Evolutionary conservation across 2,113 vertebrate species (phyloP).

Genomic region (Sinocyclocheilus anshuiensis): DNA sequence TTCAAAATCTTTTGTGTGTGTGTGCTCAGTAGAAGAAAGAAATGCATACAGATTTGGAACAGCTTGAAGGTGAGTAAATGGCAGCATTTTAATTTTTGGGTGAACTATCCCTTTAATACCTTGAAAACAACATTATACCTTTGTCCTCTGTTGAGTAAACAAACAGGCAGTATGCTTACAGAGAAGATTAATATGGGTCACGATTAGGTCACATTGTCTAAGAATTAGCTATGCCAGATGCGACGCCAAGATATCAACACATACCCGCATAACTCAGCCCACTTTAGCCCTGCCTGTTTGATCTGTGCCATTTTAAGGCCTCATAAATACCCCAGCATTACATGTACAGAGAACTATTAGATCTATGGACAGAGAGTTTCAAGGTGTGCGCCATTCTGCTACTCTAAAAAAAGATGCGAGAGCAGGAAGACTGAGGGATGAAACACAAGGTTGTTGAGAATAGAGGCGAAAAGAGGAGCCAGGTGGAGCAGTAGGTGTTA

Average conservation of each 20-base stretch:
- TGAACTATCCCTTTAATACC: background rate
- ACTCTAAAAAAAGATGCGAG: slow-evolving; percentile 15
- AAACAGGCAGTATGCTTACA: background rate
- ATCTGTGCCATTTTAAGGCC: slow-evolving; percentile 43
- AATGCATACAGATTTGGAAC: too few relatives aligned
- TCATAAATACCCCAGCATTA: slow-evolving; percentile 43
- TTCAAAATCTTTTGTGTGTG: too few relatives aligned
- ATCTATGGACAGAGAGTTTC: background rate
- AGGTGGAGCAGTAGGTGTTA: slow-evolving; percentile 34
- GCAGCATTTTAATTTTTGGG: too few relatives aligned
- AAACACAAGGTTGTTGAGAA: slow-evolving; percentile 65
- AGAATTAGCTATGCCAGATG: slow-evolving; percentile 23
- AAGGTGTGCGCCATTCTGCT: background rate
- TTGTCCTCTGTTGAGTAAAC: background rate
- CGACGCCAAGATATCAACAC: slow-evolving; percentile 6
- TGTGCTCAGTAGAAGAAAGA: too few relatives aligned
- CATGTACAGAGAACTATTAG: slow-evolving; percentile 6
- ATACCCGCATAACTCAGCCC: background rate
- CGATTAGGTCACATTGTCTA: slow-evolving; percentile 21
- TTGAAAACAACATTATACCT: background rate
- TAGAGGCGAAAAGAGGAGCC: slow-evolving; percentile 59
- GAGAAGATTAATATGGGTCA: background rate
- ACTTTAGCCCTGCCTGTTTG: slow-evolving; percentile 20
- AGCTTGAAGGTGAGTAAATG: too few relatives aligned
- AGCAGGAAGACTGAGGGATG: background rate